Evolutionary conservation across 1,140 invertebrate species (phyloP).

Genomic region (Tetragonula clypearis): DNA sequence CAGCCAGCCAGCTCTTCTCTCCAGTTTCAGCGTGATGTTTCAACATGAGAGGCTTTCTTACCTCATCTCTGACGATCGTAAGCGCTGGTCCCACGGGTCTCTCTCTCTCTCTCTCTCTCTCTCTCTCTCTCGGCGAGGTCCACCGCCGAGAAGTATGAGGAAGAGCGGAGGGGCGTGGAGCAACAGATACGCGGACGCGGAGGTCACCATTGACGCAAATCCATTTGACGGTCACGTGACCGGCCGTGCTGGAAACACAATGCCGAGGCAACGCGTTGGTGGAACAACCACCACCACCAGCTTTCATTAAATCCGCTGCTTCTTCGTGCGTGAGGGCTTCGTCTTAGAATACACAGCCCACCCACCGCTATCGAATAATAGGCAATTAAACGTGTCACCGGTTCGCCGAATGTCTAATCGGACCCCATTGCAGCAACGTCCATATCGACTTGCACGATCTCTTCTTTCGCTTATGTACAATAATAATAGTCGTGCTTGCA

Average conservation of each 20-base stretch:
- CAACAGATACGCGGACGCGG: constrained; percentile 72
- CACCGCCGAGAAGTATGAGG: constrained; percentile 62
- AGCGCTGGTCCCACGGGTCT: constrained; percentile 43
- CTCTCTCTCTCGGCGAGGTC: constrained; percentile 21
- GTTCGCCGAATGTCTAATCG: constrained; percentile 45
- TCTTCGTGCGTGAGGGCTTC: neutral
- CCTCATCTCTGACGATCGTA: constrained; percentile 22
- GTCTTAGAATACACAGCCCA: constrained; percentile 25
- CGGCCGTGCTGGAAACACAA: constrained; percentile 57
- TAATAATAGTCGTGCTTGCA: too few relatives aligned
- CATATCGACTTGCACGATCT: neutral
- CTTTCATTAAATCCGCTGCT: constrained; percentile 67
- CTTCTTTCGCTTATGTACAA: neutral
- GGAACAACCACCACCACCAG: constrained; percentile 5
- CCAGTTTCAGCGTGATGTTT: constrained; percentile 9
- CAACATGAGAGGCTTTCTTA: constrained; percentile 22
- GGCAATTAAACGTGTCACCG: constrained; percentile 52
- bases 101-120: constrained; percentile 34
- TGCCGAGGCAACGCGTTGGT: constrained; percentile 20
- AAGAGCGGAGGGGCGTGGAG: constrained; percentile 54
- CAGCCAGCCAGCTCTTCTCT: neutral
- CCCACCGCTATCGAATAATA: constrained; percentile 59
- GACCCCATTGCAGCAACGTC: constrained; percentile 1
- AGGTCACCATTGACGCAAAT: constrained; percentile 81
- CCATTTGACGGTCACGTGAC: constrained; percentile 78